phyloP scores from a whole-genome alignment of 2,797 vertebrate genomes.

The Aotus griseimembra region DNA sequence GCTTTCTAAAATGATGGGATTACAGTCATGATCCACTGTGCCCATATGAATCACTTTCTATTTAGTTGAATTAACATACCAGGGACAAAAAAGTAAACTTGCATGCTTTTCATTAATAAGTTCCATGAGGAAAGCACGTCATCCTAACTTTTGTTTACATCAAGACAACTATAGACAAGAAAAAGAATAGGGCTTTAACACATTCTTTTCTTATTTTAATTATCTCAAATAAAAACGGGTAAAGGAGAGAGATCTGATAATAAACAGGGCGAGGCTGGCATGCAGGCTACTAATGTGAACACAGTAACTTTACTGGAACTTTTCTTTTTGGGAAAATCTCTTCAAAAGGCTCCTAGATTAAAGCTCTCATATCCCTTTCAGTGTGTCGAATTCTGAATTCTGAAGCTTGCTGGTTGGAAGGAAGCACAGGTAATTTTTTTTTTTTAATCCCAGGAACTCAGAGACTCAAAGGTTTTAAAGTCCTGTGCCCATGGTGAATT shows the following conservation, averaged over 20 bases:
- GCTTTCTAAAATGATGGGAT: background rate
- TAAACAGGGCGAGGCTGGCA: constrained; percentile 84
- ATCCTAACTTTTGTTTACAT: constrained; percentile 72
- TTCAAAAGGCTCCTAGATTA: constrained; percentile 88
- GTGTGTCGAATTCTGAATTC: constrained; percentile 86
- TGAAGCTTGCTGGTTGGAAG: constrained; percentile 87
- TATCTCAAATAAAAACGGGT: constrained; percentile 80
- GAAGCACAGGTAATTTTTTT: constrained; percentile 85
- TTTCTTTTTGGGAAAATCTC: constrained; percentile 84
- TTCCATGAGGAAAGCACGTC: background rate
- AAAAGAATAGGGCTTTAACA: constrained; percentile 66
- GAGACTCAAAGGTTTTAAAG: constrained; percentile 88
- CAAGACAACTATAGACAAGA: constrained; percentile 61
- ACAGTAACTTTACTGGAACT: constrained; percentile 86
- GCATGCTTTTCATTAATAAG: background rate
- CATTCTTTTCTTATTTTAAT: constrained; percentile 84
- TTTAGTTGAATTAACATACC: background rate
- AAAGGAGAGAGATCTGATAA: constrained; percentile 81
- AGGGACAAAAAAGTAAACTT: background rate
- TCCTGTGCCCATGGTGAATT: constrained; percentile 85
- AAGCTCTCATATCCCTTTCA: constrained; percentile 83
- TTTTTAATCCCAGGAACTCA: constrained; percentile 86
- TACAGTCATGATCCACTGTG: background rate
- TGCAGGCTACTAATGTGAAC: constrained; percentile 80
- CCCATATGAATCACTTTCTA: background rate